Conservation (phyloP, 2,888 invertebrate species). For the Dolichopus griseipennis region DNA sequence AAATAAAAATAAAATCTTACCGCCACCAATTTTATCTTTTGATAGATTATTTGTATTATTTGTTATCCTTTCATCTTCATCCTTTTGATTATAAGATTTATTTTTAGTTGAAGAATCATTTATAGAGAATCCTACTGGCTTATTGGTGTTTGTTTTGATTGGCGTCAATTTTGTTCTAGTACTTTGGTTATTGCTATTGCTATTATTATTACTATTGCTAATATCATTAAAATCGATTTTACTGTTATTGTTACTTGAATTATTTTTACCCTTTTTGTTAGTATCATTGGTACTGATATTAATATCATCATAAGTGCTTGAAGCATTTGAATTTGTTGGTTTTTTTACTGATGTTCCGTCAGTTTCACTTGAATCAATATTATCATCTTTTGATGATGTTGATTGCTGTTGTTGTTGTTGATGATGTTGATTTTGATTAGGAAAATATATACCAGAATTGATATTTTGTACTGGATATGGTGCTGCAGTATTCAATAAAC, state of each 20-base stretch:
- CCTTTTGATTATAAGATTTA: slow-evolving; percentile 6
- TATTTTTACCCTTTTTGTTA: slow-evolving; percentile 19
- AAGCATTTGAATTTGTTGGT: background rate
- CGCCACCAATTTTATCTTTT: slow-evolving; percentile 16
- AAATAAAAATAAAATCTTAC: too few relatives aligned
- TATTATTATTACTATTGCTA: slow-evolving; percentile 15
- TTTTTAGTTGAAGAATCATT: background rate
- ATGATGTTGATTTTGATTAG: background rate
- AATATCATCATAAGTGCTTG: slow-evolving; percentile 38
- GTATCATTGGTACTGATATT: slow-evolving; percentile 35
- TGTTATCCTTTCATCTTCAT: slow-evolving; percentile 14
- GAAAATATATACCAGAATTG: slow-evolving; percentile 21
- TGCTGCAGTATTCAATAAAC: slow-evolving; percentile 27
- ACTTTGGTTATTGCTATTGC: slow-evolving; percentile 7
- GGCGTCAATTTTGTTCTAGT: slow-evolving; percentile 35
- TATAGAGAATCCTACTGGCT: slow-evolving; percentile 5
- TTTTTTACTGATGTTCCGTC: background rate
- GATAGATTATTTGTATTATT: slow-evolving; percentile 15
- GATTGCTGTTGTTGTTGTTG: background rate
- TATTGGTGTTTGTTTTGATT: slow-evolving; percentile 25
- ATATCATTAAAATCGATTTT: slow-evolving; percentile 15
- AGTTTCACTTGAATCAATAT: background rate
- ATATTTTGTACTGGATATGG: slow-evolving; percentile 27
- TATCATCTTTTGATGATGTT: background rate
- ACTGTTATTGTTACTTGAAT: slow-evolving; percentile 23